phyloP scores from a whole-genome alignment of 92 coral and sea anemone species.

The Actinostola sp. region DNA sequence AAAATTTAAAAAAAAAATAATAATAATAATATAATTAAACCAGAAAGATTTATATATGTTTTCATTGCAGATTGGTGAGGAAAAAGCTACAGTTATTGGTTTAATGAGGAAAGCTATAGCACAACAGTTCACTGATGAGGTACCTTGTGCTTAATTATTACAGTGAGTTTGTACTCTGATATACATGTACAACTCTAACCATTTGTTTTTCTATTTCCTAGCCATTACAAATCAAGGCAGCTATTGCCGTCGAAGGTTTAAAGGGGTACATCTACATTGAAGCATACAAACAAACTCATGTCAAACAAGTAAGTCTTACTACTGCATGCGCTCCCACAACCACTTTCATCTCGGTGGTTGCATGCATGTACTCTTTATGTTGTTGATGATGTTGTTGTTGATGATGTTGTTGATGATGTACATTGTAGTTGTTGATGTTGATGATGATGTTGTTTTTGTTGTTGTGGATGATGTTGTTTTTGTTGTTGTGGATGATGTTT shows the following conservation, averaged over 20 bases:
- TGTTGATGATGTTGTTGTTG: too few species aligned
- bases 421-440: too few species aligned
- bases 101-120: constrained; percentile 96
- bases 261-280: constrained; percentile 96
- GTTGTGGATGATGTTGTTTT: too few species aligned
- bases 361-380: too few species aligned
- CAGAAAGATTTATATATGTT: too few species aligned
- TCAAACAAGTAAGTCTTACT: constrained; percentile 74
- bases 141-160: background rate
- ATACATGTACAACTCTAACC: background rate
- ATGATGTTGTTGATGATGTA: too few species aligned
- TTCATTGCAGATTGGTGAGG: constrained; percentile 86
- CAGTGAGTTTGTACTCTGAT: too few species aligned
- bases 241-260: constrained; percentile 94
- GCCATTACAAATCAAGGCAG: constrained; percentile 97
- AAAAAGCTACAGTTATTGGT: constrained; percentile 96
- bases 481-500: too few species aligned
- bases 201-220: constrained; percentile 12
- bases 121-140: constrained; percentile 95
- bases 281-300: constrained; percentile 98
- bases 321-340: background rate
- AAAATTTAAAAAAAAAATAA: background rate
- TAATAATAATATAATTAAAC: too few species aligned
- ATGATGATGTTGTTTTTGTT: too few species aligned
- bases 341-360: background rate